Percentiles rank a stretch among this genome's conserved stretches.
Evolutionary conservation across 2,113 vertebrate species (phyloP).

Genomic region (Malurus cyaneus): DNA sequence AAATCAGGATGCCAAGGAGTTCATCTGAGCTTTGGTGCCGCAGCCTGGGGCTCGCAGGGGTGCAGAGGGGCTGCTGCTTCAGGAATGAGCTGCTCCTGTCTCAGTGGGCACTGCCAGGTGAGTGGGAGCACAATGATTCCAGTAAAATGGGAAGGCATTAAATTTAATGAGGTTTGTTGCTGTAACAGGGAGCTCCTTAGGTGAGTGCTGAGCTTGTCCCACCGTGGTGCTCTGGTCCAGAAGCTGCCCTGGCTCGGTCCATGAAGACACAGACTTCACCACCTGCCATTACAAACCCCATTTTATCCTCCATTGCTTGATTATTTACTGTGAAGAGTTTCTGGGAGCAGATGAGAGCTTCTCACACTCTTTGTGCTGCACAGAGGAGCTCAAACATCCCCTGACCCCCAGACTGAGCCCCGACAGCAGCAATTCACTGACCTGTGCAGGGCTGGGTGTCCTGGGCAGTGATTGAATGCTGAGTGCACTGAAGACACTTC

Average conservation of each 20-base stretch:
- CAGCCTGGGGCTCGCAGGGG: not conserved
- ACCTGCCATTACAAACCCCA: not conserved
- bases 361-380: not conserved
- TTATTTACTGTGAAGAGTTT: not conserved
- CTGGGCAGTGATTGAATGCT: not conserved
- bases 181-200: conserved; percentile 50
- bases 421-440: rapidly evolving
- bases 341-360: not conserved
- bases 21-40: not conserved
- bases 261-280: not conserved
- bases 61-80: not conserved
- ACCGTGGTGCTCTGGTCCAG: rapidly evolving
- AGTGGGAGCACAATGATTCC: conserved; percentile 8
- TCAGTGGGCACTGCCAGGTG: conserved; percentile 13
- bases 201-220: not conserved
- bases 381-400: not conserved
- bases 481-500: not conserved
- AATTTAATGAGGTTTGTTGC: conserved; percentile 42
- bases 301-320: not conserved
- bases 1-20: not conserved
- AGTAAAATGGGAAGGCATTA: conserved; percentile 21
- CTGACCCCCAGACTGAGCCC: not conserved
- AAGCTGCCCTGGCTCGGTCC: not conserved
- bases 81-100: not conserved
- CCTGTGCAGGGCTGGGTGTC: not conserved